Evolutionary conservation across 2,113 vertebrate genomes (phyloP).

Genomic region (Amphilophus citrinellus): DNA sequence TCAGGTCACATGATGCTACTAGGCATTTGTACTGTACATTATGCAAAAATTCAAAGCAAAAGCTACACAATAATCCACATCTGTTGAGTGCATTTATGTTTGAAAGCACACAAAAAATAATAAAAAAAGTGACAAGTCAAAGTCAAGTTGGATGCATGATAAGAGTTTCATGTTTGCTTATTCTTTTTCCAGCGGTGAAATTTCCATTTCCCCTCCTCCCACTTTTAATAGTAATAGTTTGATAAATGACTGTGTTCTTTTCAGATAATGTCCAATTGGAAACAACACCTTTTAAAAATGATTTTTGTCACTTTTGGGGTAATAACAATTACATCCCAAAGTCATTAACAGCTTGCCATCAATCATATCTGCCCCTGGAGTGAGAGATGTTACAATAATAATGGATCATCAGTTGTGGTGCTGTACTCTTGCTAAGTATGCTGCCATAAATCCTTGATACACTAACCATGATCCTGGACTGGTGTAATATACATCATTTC

Average conservation of each 20-base stretch:
- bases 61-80: not conserved
- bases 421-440: slow-evolving; percentile 24
- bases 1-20: not conserved
- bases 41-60: not conserved
- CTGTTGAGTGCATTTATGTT: not conserved
- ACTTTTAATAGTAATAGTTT: not conserved
- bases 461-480: slow-evolving; percentile 58
- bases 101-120: not conserved
- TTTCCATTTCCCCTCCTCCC: not conserved
- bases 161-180: not conserved
- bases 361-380: slow-evolving; percentile 66
- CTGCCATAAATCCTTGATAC: slow-evolving; percentile 67
- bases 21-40: not conserved
- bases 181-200: not conserved
- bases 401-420: slow-evolving; percentile 64
- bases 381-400: slow-evolving; percentile 73
- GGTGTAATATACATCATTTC: slow-evolving; percentile 75
- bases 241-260: slow-evolving; percentile 39
- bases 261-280: slow-evolving; percentile 26
- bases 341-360: slow-evolving; percentile 72
- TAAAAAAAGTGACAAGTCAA: not conserved
- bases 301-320: slow-evolving; percentile 18
- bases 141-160: not conserved
- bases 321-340: slow-evolving; percentile 58
- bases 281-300: slow-evolving; percentile 36